These are phyloP conservation scores for Polypterus senegalus DNA, from an alignment of 2,113 vertebrate species.

Conservation along the genomic window DNA sequence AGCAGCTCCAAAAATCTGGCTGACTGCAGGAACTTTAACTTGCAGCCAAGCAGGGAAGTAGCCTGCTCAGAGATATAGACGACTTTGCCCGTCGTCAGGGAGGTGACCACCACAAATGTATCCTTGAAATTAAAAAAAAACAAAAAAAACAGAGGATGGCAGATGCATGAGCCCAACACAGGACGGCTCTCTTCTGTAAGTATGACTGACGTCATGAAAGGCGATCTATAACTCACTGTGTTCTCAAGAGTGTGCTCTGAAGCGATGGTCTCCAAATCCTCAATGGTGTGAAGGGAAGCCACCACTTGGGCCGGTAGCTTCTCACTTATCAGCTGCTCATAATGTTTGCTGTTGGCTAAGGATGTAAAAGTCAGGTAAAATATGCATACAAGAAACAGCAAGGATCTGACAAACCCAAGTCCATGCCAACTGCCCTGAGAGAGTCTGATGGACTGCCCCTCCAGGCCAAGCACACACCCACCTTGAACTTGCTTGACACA, in stretches of 20 bases:
- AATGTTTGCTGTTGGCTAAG: slow-evolving; percentile 72
- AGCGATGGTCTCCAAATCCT: slow-evolving; percentile 60
- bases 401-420: background rate
- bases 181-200: too few species aligned
- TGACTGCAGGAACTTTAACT: slow-evolving; percentile 60
- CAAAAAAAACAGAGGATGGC: slow-evolving; percentile 17
- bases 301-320: slow-evolving; percentile 43
- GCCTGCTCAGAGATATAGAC: slow-evolving; percentile 72
- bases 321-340: slow-evolving; percentile 58
- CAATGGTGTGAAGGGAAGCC: slow-evolving; percentile 45
- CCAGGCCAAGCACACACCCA: slow-evolving; percentile 21
- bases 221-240: slow-evolving; percentile 42
- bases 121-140: slow-evolving; percentile 47
- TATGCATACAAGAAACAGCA: slow-evolving; percentile 5
- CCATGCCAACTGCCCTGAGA: background rate
- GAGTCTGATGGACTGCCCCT: too few species aligned
- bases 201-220: background rate
- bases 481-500: slow-evolving; percentile 77
- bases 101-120: slow-evolving; percentile 71
- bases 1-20: slow-evolving; percentile 73
- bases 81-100: slow-evolving; percentile 61
- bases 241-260: slow-evolving; percentile 76
- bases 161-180: slow-evolving; percentile 13
- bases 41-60: slow-evolving; percentile 58
- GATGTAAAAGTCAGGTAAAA: background rate